Evolutionary conservation across 2,113 vertebrate genomes (phyloP), one percentile per base, ranked within the genome.

Genomic region (Pollimyrus isidori): DNA sequence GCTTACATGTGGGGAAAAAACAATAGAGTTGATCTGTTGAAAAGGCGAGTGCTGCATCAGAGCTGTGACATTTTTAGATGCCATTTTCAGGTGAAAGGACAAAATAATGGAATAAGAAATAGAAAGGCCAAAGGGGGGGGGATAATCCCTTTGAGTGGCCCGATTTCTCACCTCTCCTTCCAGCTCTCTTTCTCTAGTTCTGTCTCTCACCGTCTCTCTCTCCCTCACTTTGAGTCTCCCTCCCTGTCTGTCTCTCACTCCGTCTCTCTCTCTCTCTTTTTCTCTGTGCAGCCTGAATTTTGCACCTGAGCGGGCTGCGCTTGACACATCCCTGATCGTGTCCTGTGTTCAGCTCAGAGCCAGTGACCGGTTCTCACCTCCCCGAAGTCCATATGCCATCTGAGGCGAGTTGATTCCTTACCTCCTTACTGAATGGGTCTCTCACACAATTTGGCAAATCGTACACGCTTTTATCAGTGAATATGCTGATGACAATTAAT

Each of bases 11-110:
- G 21, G 39, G 39, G 39, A 11, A 48, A 46, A 46, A 48, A 84
- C 39, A 84, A 84, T 46, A 13, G 21, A 84, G 82, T 48, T 48
- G 35, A 84, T 46, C 45, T n/a, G 23, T 48, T 45, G 42, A 48
- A 84, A 84, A 45, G 82, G 82, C 23, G 82, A 84, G 82, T 11
- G 23, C 45, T n/a, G 0, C 45, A 48, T 76, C 39, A 84, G 82
- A 48, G 39, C 42, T 84, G 15, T 84, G 82, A 84, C 82, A 84
- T 84, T 84, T 80, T 84, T 48, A 84, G 21, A 48, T 84, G 82
- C 76, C 76, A 82, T 82, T 82, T 82, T 82, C 76, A 82, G 76
- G 15, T 45, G 42, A 82, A 82, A 84, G 39, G 42, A 48, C 39
- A 84, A 84, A 46, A 84, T 80, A 80, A 84, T 45, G 39, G 46